phyloP scores from a whole-genome alignment of 2,888 invertebrate species.

The Lasioglossum calceatum region DNA sequence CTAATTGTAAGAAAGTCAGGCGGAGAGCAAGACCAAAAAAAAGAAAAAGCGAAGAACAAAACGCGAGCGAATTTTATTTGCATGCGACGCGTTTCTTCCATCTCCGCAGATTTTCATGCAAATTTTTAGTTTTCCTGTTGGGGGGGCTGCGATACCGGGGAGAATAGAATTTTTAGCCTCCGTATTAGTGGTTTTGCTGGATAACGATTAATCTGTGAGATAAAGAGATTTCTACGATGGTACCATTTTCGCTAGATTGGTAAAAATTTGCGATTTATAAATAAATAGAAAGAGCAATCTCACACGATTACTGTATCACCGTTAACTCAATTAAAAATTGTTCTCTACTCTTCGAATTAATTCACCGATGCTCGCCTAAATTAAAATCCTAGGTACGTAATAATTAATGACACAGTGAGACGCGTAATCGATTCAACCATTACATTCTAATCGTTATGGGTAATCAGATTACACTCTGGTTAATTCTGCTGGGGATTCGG shows the following conservation, averaged over 20 bases:
- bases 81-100: not conserved
- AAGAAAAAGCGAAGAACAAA: not conserved
- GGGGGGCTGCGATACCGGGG: not conserved
- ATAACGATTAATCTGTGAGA: not conserved
- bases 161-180: not conserved
- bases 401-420: not conserved
- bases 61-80: not conserved
- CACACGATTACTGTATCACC: not conserved
- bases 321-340: not conserved
- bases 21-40: not conserved
- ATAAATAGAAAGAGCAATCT: not conserved
- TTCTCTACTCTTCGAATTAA: not conserved
- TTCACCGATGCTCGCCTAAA: not conserved
- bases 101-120: conserved; percentile 3
- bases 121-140: not conserved
- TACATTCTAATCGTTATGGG: not conserved
- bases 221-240: not conserved
- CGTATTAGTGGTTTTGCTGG: not conserved
- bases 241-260: not conserved
- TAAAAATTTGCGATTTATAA: not conserved
- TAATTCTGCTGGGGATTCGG: not conserved
- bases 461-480: not conserved
- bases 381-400: not conserved
- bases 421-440: not conserved
- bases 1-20: not conserved